Percentiles rank a stretch among this genome's conserved stretches.
phyloP scores from a whole-genome alignment of 2,888 invertebrate species.

The Selenia dentaria region DNA sequence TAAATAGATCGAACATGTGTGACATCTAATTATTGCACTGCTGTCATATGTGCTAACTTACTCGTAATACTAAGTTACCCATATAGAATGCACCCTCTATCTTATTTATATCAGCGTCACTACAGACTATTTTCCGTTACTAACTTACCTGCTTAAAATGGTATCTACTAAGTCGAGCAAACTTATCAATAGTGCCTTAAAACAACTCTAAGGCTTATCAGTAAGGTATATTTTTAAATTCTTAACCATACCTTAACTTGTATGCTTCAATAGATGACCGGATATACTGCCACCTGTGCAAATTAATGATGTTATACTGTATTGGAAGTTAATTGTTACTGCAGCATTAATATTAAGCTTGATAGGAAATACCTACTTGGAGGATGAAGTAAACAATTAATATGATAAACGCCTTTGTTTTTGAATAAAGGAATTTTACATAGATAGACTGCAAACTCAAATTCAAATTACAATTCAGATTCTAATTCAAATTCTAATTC shows the following conservation, averaged over 20 bases:
- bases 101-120: background rate
- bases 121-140: background rate
- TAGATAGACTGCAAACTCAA: too few relatives aligned
- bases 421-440: too few relatives aligned
- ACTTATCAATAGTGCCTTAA: too few relatives aligned
- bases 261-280: background rate
- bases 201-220: too few relatives aligned
- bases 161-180: too few relatives aligned
- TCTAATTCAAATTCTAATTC: too few relatives aligned
- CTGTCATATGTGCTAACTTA: slow-evolving; percentile 20
- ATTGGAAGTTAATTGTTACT: slow-evolving; percentile 18
- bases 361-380: slow-evolving; percentile 15
- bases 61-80: background rate
- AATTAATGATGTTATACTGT: slow-evolving; percentile 30
- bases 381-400: too few relatives aligned
- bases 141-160: too few relatives aligned
- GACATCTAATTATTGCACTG: slow-evolving; percentile 12
- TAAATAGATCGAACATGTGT: slow-evolving; percentile 28
- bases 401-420: too few relatives aligned
- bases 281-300: slow-evolving; percentile 38
- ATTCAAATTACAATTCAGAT: too few relatives aligned
- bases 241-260: background rate
- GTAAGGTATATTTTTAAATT: background rate
- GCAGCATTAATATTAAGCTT: background rate
- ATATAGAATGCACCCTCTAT: background rate